Evolutionary conservation across 2,888 invertebrate species (phyloP), one percentile per base, ranked within the genome.

Genomic region (Troides aeacus): DNA sequence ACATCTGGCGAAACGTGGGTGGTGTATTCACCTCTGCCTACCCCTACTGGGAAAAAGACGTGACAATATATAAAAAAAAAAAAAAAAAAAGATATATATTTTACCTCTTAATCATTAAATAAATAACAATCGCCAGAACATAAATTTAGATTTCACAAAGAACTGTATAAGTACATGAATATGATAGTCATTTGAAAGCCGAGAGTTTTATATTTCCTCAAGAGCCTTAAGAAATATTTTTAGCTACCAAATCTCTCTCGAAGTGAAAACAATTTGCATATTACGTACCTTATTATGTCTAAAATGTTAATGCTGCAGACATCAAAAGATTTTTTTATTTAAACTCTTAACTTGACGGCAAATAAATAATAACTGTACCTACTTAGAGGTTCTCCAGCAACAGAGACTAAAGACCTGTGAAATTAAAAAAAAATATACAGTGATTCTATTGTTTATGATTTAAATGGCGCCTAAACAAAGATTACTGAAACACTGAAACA

Each of bases 401-500:
- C 39, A 39, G 39, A 39, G 39, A 42, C 8, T 42, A 42, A 42
- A 42, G 42, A 42, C 8, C 8, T 2, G 42, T 10, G 42, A 42
- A 42, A 30, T 30, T 0, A 3, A 3, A 30, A 30, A 3, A 30
- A 46, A 46, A 46, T 0, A 12, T 46, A 53, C 18, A 18, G 8
- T n/a, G 18, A 53, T 53, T 53, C 6, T n/a, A 53, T 1, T 53
- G 18, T n/a, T 53, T 53, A 53, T 8, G 53, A n/a, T n/a, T n/a
- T 53, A 46, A 46, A 63, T 12, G n/a, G 15, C 46, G 39, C 5
- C 42, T 62, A 62, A 69, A 72, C 56, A 42, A 69, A 66, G 18
- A 53, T n/a, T 46, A 46, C 46, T 15, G 46, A 15, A 67, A 67
- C 56, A 58, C 62, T 66, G 68, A 70, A 73, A 70, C 81, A 81